Percentiles rank a stretch among this genome's conserved stretches.
phyloP scores from a whole-genome alignment of 2,113 vertebrate species.

The Haplochromis burtoni region DNA sequence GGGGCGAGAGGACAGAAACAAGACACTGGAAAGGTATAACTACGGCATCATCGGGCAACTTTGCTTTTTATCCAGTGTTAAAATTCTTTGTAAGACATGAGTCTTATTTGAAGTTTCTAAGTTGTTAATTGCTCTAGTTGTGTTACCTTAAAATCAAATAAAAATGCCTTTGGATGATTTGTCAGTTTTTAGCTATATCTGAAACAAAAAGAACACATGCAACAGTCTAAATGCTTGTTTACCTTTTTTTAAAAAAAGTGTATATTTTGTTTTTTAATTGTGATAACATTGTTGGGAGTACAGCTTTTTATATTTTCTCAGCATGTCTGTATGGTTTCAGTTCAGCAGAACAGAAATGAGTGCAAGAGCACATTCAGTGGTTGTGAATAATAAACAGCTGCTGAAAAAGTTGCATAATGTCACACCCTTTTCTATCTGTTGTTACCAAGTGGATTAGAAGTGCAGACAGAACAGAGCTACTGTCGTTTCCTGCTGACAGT shows the following conservation, averaged over 20 bases:
- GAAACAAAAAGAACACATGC: not conserved
- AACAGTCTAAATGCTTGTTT: not conserved
- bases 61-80: not conserved
- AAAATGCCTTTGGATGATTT: not conserved
- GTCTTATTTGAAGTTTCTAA: not conserved
- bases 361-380: not conserved
- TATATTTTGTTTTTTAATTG: not conserved
- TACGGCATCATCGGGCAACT: not conserved
- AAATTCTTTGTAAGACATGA: not conserved
- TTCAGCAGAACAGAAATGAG: not conserved
- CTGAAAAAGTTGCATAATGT: not conserved
- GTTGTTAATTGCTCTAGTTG: rapidly evolving
- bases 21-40: conserved; percentile 81
- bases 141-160: not conserved
- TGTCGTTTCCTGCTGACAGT: not conserved
- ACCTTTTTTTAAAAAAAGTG: not conserved
- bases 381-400: not conserved
- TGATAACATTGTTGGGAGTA: not conserved
- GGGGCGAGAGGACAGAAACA: conserved; percentile 70
- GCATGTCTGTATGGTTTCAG: not conserved
- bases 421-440: not conserved
- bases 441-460: not conserved
- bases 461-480: not conserved
- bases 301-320: not conserved
- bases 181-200: not conserved